Conservation (phyloP, 1,140 invertebrate species). For the Cataglyphis hispanica region DNA sequence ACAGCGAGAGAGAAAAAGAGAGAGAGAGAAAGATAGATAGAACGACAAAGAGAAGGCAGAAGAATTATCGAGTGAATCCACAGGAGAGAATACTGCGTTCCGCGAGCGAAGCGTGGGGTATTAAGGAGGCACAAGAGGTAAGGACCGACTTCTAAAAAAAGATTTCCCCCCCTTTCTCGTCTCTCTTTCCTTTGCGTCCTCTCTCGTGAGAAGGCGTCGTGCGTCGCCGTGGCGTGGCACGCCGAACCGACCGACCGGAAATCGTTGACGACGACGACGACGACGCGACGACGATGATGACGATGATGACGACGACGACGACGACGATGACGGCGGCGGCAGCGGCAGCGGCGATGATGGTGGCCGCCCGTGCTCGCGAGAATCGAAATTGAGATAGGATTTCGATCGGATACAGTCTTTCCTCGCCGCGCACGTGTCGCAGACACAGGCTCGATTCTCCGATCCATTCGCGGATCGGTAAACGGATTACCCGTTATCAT, state of each 20-base stretch:
- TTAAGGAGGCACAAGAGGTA: constrained; percentile 65
- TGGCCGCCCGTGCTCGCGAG: constrained; percentile 42
- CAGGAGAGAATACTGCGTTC: constrained; percentile 45
- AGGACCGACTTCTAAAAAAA: constrained; percentile 71
- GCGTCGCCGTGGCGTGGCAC: constrained; percentile 73
- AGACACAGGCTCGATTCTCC: too few relatives aligned
- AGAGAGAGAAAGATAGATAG: constrained; percentile 17
- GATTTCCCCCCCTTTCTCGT: constrained; percentile 33
- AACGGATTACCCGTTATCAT: too few relatives aligned
- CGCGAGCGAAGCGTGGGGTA: constrained; percentile 36
- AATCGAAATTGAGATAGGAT: neutral
- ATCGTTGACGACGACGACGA: constrained; percentile 57
- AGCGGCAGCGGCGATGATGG: neutral
- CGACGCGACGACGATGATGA: too few relatives aligned
- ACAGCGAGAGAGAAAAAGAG: neutral
- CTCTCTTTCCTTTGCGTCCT: neutral
- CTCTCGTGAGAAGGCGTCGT: constrained; percentile 23
- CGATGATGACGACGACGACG: neutral
- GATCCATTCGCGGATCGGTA: too few relatives aligned
- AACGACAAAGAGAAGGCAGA: constrained; percentile 33
- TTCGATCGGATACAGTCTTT: too few relatives aligned
- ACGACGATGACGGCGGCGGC: constrained; percentile 12
- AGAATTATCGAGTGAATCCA: constrained; percentile 56
- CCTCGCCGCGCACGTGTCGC: too few relatives aligned
- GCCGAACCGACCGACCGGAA: constrained; percentile 73